Evolutionary conservation across 2,888 invertebrate genomes (phyloP), one percentile per base, ranked within the genome.

Genomic region (Chorisops tibialis): DNA sequence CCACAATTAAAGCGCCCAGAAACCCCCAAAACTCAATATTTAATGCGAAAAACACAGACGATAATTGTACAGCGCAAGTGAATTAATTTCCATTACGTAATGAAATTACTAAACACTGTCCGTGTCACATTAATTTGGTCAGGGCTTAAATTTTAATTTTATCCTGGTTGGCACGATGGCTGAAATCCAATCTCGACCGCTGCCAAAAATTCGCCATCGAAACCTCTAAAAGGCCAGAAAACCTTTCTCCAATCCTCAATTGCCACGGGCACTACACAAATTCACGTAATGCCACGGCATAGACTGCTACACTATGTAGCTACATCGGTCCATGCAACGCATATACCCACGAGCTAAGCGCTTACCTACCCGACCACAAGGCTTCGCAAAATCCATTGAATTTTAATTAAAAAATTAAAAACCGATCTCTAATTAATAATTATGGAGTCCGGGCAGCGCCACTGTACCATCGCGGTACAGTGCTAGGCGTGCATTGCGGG

Each of bases 401-500:
- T 64, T 64, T 64, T 64, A 64, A 64, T 64, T 64, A 62, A 64
- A 62, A 64, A 64, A 64, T 62, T 64, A 62, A 64, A 62, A 64
- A 64, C 64, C 64, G 59, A 64, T 64, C 64, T 64, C 64, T 64
- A 64, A 64, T 64, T 64, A 64, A 64, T 64, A 64, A 64, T 64
- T 64, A 64, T 64, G 62, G 59, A 56, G 56, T 56, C 45, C 5
- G n/a, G 21, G 45, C 9, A 30, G 30, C 30, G 30, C 30, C 30
- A 30, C 5, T 30, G 30, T 30, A 30, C 30, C 30, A 30, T 9
- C 6, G 16, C 5, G 12, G 5, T 41, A 12, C 5, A 41, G 16
- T 41, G 12, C 41, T n/a, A 14, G n/a, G 12, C 16, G 14, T n/a
- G 16, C 12, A n/a, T 41, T 16, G 12, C 41, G 16, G n/a, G 5